Percentiles rank a stretch among this genome's conserved stretches.
These are phyloP conservation scores for Anas platyrhynchos DNA, from an alignment of 2,113 vertebrate genomes.

Conservation along the genomic window DNA sequence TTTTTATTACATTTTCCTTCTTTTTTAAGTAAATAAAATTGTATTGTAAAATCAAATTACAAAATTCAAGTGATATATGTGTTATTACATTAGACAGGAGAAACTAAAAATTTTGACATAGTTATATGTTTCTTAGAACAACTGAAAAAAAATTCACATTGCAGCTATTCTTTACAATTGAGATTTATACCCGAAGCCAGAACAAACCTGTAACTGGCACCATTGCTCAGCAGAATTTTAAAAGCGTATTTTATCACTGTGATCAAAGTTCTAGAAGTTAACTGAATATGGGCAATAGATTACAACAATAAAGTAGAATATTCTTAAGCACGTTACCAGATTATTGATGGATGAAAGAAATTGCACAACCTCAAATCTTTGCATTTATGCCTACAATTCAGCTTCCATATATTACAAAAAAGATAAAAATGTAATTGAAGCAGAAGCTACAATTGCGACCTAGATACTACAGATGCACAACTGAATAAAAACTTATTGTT, in stretches of 20 bases:
- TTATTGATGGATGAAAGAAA: not conserved
- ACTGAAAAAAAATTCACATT: not conserved
- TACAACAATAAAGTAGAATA: not conserved
- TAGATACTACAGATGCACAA: not conserved
- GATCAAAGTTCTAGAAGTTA: not conserved
- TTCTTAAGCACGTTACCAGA: not conserved
- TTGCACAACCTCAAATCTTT: not conserved
- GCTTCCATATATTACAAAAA: not conserved
- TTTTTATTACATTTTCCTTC: not conserved
- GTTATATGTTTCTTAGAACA: not conserved
- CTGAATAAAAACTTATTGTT: not conserved
- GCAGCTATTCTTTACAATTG: not conserved
- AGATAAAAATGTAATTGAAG: not conserved
- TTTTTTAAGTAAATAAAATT: not conserved
- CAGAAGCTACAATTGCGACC: not conserved
- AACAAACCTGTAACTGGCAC: not conserved
- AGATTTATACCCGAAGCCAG: not conserved
- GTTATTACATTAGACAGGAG: not conserved
- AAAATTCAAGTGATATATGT: not conserved
- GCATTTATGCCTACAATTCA: not conserved
- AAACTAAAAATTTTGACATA: not conserved
- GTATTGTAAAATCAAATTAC: not conserved
- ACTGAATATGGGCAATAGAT: not conserved
- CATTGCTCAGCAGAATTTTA: not conserved
- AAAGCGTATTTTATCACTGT: not conserved